Percentiles rank a stretch among this genome's conserved stretches.
phyloP scores from a whole-genome alignment of 2,113 vertebrate genomes.

The Coregonus clupeaformis region DNA sequence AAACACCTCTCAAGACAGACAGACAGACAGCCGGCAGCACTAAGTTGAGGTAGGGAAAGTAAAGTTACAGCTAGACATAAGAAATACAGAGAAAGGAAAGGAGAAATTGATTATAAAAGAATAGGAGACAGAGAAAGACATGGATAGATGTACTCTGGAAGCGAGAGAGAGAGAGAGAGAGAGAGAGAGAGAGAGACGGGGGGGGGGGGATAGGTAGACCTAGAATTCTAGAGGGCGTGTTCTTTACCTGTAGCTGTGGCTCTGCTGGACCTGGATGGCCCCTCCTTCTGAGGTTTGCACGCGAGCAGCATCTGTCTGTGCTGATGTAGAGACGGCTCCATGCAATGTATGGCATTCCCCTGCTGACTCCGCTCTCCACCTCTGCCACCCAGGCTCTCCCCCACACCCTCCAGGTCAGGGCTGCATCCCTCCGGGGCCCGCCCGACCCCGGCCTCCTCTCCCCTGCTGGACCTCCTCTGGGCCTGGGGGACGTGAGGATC shows the following conservation, averaged over 20 bases:
- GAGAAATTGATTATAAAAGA: neutral
- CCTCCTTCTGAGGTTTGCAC: constrained; percentile 78
- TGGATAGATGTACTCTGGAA: neutral
- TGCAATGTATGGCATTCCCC: constrained; percentile 59
- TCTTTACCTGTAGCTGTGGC: constrained; percentile 75
- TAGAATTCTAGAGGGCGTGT: neutral
- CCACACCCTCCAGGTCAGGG: constrained; percentile 28
- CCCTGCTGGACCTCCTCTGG: constrained; percentile 58
- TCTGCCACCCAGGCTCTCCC: constrained; percentile 35
- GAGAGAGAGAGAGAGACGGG: neutral
- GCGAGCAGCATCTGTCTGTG: constrained; percentile 70
- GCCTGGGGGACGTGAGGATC: constrained; percentile 47
- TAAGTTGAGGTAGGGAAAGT: neutral
- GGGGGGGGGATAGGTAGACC: neutral
- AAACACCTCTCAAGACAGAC: too few species aligned
- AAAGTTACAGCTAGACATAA: neutral
- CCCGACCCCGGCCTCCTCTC: constrained; percentile 37
- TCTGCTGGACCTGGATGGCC: constrained; percentile 57
- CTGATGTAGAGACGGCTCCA: constrained; percentile 70
- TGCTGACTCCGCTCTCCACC: constrained; percentile 57
- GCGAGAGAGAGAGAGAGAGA: neutral
- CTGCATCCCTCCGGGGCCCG: constrained; percentile 25
- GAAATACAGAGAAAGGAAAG: neutral
- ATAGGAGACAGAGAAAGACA: neutral
- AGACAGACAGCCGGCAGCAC: constrained; percentile 11